Base-by-base conservation (phyloP, 2,797 vertebrate species). In the Phrynocephalus guinanensis region DNA sequence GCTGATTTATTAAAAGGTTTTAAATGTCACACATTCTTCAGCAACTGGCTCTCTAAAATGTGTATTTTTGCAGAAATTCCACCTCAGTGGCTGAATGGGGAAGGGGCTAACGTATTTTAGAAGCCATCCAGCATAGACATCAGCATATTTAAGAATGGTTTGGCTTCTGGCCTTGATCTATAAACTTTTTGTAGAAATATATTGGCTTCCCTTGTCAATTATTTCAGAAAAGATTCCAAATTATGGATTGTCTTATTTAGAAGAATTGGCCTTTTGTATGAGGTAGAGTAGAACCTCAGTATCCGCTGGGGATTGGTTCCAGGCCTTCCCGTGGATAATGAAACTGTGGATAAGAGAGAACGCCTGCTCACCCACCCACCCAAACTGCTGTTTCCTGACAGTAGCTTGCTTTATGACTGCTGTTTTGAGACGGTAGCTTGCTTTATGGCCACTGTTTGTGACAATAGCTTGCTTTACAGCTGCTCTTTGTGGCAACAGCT, bases 1-100 rank as follows among this genome's bases (percentile, higher is more conserved):
- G 48, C 1, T 18, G 91, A 73, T 44, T 92, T 91, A 90, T 80
- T 44, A 52, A 89, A 82, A 0, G 6, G 89, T 94, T 92, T 48
- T 0, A 82, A 26, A 79, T 30, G 78, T 91, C 88, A 94, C 75
- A 28, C 63, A 79, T 89, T 67, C 52, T 56, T 56, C 52, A 68
- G 77, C 93, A 88, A 83, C 93, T 81, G 60, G 24, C 84, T 86
- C 83, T 28, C 87, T 28, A 79, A 18, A 85, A 85, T 50, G 66
- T 63, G 78, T 44, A 0, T 26, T 84, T 76, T 79, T 88, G 18
- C 15, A 16, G 79, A 90, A 66, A 28, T 63, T 84, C 38, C 33
- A 63, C 22, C 82, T 67, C 80, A 90, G 60, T 9, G 68, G n/a
- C 83, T 20, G 18, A 67, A 52, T 50, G 26, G 80, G 26, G 8